Percentiles rank a stretch among this genome's conserved stretches.
Conservation (phyloP, 2,888 invertebrate genomes). For the Luffia ferchaultella region DNA sequence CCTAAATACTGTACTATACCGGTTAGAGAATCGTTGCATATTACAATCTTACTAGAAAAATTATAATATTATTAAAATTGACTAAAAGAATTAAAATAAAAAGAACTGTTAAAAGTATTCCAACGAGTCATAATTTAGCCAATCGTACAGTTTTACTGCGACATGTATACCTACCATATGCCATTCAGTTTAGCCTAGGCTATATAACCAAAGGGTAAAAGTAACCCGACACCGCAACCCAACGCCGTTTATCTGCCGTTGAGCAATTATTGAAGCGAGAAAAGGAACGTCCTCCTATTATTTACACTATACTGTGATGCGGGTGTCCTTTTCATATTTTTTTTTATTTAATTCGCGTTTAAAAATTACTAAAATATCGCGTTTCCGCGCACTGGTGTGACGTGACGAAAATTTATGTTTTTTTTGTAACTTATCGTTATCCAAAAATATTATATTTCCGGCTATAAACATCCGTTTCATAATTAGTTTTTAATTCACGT, state of each 20-base stretch:
- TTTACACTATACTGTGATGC: slow-evolving; percentile 60
- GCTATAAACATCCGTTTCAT: background rate
- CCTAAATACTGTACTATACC: too few relatives aligned
- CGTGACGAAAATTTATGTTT: background rate
- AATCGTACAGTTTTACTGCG: too few relatives aligned
- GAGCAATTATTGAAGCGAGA: slow-evolving; percentile 68
- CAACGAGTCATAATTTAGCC: too few relatives aligned
- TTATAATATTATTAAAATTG: too few relatives aligned
- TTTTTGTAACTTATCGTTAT: background rate
- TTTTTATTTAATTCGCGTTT: slow-evolving; percentile 8
- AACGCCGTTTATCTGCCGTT: slow-evolving; percentile 60
- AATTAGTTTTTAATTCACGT: background rate
- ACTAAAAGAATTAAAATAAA: too few relatives aligned
- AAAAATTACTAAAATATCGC: slow-evolving; percentile 42
- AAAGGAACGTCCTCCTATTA: slow-evolving; percentile 65
- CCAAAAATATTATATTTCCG: background rate
- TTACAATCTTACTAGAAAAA: too few relatives aligned
- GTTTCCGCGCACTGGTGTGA: slow-evolving; percentile 28
- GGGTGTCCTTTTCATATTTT: slow-evolving; percentile 37
- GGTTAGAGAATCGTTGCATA: too few relatives aligned
- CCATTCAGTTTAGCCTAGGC: too few relatives aligned
- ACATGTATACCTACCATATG: too few relatives aligned
- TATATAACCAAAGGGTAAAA: background rate
- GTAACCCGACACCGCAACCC: slow-evolving; percentile 45
- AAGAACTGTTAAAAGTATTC: too few relatives aligned